Evolutionary conservation across 2,113 vertebrate genomes (phyloP).

Genomic region (Erythrolamprus reginae): DNA sequence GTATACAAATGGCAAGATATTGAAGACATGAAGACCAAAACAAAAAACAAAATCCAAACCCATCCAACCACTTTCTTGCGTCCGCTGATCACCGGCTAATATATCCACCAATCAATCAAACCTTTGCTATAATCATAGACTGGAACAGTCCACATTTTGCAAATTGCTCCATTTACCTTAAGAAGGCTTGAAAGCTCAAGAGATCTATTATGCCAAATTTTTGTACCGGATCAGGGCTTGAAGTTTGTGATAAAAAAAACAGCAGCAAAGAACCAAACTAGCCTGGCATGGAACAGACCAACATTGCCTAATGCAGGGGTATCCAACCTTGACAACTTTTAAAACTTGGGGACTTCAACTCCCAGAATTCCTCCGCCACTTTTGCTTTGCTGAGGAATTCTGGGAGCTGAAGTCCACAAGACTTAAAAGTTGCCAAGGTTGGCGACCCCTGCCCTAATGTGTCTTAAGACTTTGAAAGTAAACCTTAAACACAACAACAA

Average conservation of each 20-base stretch:
- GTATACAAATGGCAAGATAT: conserved; percentile 13
- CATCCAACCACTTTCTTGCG: neutral
- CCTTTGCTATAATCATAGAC: neutral
- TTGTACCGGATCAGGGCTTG: neutral
- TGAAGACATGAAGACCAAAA: neutral
- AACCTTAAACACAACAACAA: neutral
- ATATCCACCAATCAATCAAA: neutral
- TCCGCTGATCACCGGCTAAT: neutral
- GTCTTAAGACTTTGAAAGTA: neutral
- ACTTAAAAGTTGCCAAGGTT: too few species aligned
- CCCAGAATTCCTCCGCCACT: too few species aligned
- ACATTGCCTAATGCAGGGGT: neutral
- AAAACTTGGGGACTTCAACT: too few species aligned
- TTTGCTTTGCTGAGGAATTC: too few species aligned
- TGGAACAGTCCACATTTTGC: neutral
- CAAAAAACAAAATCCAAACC: too few species aligned
- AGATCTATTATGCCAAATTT: neutral
- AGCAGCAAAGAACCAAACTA: neutral
- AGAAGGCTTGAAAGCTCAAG: too few species aligned
- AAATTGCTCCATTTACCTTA: neutral
- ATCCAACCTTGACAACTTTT: too few species aligned
- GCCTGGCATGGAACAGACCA: too few species aligned
- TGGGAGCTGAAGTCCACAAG: too few species aligned
- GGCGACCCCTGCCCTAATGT: neutral
- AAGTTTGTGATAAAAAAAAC: neutral